Evolutionary conservation across 2,113 vertebrate genomes (phyloP).

Genomic region (Synchiropus splendidus): DNA sequence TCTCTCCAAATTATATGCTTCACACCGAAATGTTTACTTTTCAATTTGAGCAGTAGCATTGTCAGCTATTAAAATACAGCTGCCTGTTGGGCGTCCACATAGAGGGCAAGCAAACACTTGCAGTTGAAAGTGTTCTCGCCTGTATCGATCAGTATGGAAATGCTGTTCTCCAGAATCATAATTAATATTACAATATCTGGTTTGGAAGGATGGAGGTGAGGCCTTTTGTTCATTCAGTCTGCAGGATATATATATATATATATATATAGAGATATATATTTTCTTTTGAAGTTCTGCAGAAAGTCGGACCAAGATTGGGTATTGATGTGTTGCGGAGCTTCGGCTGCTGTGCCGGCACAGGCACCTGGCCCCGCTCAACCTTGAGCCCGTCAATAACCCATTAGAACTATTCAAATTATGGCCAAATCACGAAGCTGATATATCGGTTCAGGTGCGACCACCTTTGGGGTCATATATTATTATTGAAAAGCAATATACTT

Average conservation of each 20-base stretch:
- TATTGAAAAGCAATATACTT: constrained; percentile 41
- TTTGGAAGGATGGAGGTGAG: constrained; percentile 29
- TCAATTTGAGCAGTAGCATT: no score
- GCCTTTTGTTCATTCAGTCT: constrained; percentile 59
- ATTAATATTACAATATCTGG: constrained; percentile 47
- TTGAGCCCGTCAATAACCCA: constrained; percentile 93
- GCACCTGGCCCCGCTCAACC: constrained; percentile 84
- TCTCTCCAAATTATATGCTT: no score
- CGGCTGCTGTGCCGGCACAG: constrained; percentile 85
- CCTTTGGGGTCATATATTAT: constrained; percentile 71
- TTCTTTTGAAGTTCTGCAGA: constrained; percentile 57
- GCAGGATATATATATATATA: no score
- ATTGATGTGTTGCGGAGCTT: constrained; percentile 80
- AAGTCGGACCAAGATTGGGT: constrained; percentile 86
- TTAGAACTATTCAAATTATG: constrained; percentile 97
- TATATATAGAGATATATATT: no score
- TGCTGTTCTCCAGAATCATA: no score
- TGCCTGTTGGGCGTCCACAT: no score
- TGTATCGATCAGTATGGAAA: constrained; percentile 97
- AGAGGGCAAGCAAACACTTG: no score
- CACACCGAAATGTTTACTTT: no score
- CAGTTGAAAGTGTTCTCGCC: constrained; percentile 47
- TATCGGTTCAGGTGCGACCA: constrained; percentile 75
- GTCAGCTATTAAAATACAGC: no score
- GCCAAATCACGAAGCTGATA: constrained; percentile 75